Evolutionary conservation across 1,140 invertebrate species (phyloP).

Genomic region (Heliothis subflexa): DNA sequence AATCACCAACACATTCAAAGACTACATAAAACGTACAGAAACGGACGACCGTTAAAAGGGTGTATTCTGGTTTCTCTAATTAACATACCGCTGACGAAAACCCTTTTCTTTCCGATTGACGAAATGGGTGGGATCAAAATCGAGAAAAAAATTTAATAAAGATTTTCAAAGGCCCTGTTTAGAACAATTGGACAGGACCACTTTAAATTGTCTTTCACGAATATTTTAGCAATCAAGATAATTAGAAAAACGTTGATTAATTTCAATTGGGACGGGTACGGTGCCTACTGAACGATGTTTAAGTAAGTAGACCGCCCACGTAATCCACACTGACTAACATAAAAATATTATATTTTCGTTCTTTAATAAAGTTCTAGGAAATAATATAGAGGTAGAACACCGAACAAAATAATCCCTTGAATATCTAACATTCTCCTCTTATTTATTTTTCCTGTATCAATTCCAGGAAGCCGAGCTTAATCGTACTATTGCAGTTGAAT

Average conservation of each 20-base stretch:
- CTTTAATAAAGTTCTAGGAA: too few relatives aligned
- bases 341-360: too few relatives aligned
- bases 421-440: background rate
- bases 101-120: constrained; percentile 58
- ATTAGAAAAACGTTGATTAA: constrained; percentile 28
- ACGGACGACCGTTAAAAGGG: constrained; percentile 57
- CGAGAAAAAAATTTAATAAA: constrained; percentile 43
- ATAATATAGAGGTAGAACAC: too few relatives aligned
- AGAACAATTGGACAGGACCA: constrained; percentile 23
- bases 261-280: background rate
- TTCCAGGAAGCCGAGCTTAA: too few relatives aligned
- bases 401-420: background rate
- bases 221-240: constrained; percentile 21
- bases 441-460: too few relatives aligned
- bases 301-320: too few relatives aligned
- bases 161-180: constrained; percentile 36
- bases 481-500: too few relatives aligned
- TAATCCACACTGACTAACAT: too few relatives aligned
- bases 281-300: background rate
- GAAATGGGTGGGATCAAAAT: constrained; percentile 45
- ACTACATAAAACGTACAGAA: constrained; percentile 48
- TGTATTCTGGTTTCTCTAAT: constrained; percentile 57
- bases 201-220: constrained; percentile 31
- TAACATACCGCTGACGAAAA: constrained; percentile 58
- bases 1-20: constrained; percentile 50